phyloP scores from a whole-genome alignment of 2,888 invertebrate genomes.

The Nebria brevicollis region DNA sequence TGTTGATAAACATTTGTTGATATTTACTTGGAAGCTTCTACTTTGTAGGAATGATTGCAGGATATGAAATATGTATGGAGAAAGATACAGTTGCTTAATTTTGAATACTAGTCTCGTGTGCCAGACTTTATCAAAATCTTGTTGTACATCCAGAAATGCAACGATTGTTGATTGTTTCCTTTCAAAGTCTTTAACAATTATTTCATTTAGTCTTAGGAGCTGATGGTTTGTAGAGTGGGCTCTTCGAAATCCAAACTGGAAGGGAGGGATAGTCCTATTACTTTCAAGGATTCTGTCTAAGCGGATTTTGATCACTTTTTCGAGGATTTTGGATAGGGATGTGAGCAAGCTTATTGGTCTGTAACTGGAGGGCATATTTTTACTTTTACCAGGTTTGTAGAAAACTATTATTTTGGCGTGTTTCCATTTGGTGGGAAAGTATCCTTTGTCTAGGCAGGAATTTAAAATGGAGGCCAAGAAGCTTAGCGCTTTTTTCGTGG shows the following conservation, averaged over 20 bases:
- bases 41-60: background rate
- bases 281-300: background rate
- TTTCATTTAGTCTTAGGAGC: background rate
- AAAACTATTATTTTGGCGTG: slow-evolving; percentile 23
- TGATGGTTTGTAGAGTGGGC: too few species aligned
- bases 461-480: background rate
- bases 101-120: background rate
- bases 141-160: too few species aligned
- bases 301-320: background rate
- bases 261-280: background rate
- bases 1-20: too few species aligned
- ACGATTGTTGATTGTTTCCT: background rate
- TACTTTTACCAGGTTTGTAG: background rate
- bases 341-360: background rate
- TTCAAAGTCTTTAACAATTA: background rate
- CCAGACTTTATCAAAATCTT: background rate
- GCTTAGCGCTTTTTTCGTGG: slow-evolving; percentile 46
- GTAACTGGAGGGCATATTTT: background rate
- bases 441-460: slow-evolving; percentile 23
- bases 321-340: background rate
- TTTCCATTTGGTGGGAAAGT: slow-evolving; percentile 42
- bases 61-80: background rate
- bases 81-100: background rate
- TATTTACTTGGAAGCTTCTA: slow-evolving; percentile 7
- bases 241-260: too few species aligned